Percentiles rank a stretch among this genome's conserved stretches.
Conservation (phyloP, 2,888 invertebrate genomes). For the Formica aserva region DNA sequence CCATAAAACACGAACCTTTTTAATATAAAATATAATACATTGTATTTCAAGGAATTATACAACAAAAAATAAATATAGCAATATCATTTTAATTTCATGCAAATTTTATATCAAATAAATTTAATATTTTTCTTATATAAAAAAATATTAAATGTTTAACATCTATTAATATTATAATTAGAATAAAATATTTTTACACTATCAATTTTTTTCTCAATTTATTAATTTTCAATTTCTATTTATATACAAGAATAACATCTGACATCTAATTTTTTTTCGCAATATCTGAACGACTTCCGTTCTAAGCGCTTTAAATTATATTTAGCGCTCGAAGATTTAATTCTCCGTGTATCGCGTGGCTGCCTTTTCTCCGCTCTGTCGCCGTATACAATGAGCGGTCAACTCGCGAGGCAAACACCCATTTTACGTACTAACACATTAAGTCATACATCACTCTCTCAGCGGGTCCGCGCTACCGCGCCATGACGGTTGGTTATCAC, state of each 20-base stretch:
- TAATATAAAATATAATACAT: background rate
- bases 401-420: conserved; percentile 40
- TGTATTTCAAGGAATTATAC: background rate
- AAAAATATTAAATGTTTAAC: background rate
- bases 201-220: background rate
- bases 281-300: background rate
- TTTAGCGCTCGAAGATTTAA: background rate
- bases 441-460: conserved; percentile 50
- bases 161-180: background rate
- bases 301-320: background rate
- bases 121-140: background rate
- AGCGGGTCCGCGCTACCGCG: conserved; percentile 20
- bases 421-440: conserved; percentile 43
- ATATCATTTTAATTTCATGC: too few relatives aligned
- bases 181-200: background rate
- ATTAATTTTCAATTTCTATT: background rate
- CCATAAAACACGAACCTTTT: background rate
- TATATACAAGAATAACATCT: background rate
- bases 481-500: conserved; percentile 57
- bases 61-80: background rate
- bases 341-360: conserved; percentile 11
- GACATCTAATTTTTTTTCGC: background rate
- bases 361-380: conserved; percentile 1
- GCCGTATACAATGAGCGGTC: background rate
- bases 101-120: background rate